Evolutionary conservation across 2,888 invertebrate genomes (phyloP), one percentile per base, ranked within the genome.

Genomic region (Caenorhabditis imperialis): DNA sequence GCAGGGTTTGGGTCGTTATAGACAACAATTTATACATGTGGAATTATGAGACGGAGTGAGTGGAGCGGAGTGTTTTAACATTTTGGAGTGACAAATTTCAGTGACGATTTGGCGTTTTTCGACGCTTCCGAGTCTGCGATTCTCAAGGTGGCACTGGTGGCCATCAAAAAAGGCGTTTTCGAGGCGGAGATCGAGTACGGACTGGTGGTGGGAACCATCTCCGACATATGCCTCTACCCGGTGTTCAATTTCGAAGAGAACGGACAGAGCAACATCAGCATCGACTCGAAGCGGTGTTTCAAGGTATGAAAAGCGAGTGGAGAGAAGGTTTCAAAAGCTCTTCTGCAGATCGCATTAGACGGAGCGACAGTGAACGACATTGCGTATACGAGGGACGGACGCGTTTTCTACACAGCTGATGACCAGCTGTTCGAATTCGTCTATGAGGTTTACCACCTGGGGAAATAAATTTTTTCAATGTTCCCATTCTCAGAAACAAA

Each of bases 11-110:
- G 97, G 90, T 99, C 61, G 94, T 96, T 5, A 94, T 99, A 82
- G 99, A 99, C 88, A 96, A 95, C 85, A 96, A 97, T 90, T 93
- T 99, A 83, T 99, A 96, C 90, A 92, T 97, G 37, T 99, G 99
- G 99, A 94, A 95, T 25, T 98, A 95, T 90, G 95, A 96, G 89
- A 93, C 95, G 89, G 94, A 92, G 91, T 91, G 87, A 87, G 88
- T n/a, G n/a, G n/a, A n/a, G n/a, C n/a, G n/a, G n/a, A n/a, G n/a
- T n/a, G n/a, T 35, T 53, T 20, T 40, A 27, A 18, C 22, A 20
- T 12, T 14, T 25, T 53, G 35, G 14, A 30, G 35, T 22, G 20
- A 4, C 20, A 30, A 18, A 12, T 89, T 90, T 57, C 83, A 92
- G 94, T 53, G 92, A 93, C 75, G 98, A 99, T 91, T 92, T 98